Conservation (phyloP, 1,140 invertebrate genomes). For the Drosophila bifasciata region DNA sequence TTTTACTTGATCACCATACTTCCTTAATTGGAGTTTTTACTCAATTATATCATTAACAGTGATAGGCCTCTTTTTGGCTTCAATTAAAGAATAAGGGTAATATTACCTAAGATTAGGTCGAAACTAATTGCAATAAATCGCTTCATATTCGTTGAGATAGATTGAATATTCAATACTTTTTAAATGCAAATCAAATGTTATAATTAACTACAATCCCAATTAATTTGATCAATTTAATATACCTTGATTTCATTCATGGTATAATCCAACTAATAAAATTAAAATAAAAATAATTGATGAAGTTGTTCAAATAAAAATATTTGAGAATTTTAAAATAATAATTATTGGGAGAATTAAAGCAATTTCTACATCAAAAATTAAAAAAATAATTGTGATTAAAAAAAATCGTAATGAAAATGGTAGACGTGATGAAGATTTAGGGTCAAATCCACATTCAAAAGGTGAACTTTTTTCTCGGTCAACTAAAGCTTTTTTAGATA, state of each 20-base stretch:
- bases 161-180: conserved; percentile 86
- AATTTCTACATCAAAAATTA: conserved; percentile 85
- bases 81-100: conserved; percentile 85
- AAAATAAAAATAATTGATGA: conserved; percentile 85
- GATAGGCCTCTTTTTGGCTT: conserved; percentile 85
- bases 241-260: conserved; percentile 87
- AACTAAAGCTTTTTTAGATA: conserved; percentile 85
- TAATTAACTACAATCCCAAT: conserved; percentile 86
- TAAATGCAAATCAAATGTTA: conserved; percentile 88
- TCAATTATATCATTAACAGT: conserved; percentile 63
- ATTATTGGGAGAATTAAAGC: conserved; percentile 59
- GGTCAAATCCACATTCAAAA: conserved; percentile 88
- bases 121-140: conserved; percentile 86
- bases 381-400: conserved; percentile 85
- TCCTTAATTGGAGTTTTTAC: conserved; percentile 84
- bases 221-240: conserved; percentile 86
- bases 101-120: conserved; percentile 85
- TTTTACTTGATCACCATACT: conserved; percentile 84
- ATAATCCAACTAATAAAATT: conserved; percentile 86
- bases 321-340: conserved; percentile 66
- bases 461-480: conserved; percentile 86
- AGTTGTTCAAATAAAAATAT: conserved; percentile 83
- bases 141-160: conserved; percentile 86
- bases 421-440: conserved; percentile 85
- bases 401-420: conserved; percentile 87